Evolutionary conservation across 2,797 vertebrate species (phyloP), one percentile per base, ranked within the genome.

Genomic region (Mus minutoides): DNA sequence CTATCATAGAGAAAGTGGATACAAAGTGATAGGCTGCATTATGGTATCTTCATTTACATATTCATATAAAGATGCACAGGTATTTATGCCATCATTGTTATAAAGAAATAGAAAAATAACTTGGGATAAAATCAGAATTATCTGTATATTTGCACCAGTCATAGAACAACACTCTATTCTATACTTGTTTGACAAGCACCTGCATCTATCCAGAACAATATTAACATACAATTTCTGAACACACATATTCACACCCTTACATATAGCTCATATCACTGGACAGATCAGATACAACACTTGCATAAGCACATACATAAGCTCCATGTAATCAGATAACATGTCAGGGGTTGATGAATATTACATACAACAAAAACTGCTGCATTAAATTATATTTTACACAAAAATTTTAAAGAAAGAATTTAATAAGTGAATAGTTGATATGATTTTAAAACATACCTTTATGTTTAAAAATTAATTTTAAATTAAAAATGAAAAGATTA

Each of bases 401-500:
- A 80, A 37, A 6, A 88, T 3, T 22, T 11, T 60, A 87, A 90
- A 69, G 2, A 87, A 87, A 67, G 1, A 95, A 83, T 88, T 96
- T 89, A 88, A 90, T 62, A 94, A 88, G 92, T 82, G 2, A 83
- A 79, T 62, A 8, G 34, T 64, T 87, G 21, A 92, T 31, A 80
- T 29, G 29, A 40, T 43, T 83, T 78, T 52, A 2, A 82, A 78
- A 91, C 4, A 78, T 13, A 75, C 7, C 3, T 43, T 80, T 62
- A 83, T 26, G 49, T 75, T 75, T 90, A 79, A 29, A 34, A 52
- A 62, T 88, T 82, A 76, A 83, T 67, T 79, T 87, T 78, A 87
- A 94, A 93, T 90, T 84, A 22, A 95, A 87, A 92, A 95, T 11
- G 60, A 0, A 6, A 78, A 91, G 37, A 22, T n/a, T 56, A 87